Evolutionary conservation across 2,888 invertebrate genomes (phyloP), one percentile per base, ranked within the genome.

Genomic region (Drosophila peninsularis): DNA sequence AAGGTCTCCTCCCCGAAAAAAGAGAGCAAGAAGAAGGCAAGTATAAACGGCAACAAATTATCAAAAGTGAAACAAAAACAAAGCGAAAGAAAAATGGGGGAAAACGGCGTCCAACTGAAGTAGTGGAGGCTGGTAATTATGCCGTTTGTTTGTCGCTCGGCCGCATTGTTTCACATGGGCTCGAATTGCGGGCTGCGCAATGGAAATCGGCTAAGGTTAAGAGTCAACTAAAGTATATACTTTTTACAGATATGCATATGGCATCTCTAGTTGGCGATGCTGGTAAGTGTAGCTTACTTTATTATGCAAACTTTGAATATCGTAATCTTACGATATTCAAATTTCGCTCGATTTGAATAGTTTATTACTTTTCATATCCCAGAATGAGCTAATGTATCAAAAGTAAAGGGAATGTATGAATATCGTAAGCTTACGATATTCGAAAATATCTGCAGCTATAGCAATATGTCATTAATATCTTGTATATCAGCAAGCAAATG

Each of bases 41-140:
- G 55, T 62, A 56, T 64, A 72, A 75, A 69, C 64, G 58, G 58
- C 65, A 76, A 78, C 78, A 81, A 81, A 81, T 81, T 79, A 81
- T 69, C 80, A 78, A 75, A 72, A 67, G 56, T 39, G 49, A 49
- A 69, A 71, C 2, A 53, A 68, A 58, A 36, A 52, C 39, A 44
- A 45, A 56, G 56, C 44, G 58, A 49, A 41, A 21, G 36, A 39
- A 36, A 62, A 36, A 52, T 56, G 55, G 27, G 47, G 36, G 45
- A n/a, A 57, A 55, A 62, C 49, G 42, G 53, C 56, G 53, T 45
- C 32, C 21, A 56, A 39, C 36, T 58, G 14, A 62, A 60, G 54
- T 42, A 67, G 60, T 62, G 42, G 55, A 63, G 70, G 52, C 67
- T 80, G 63, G 64, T 82, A 78, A 82, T 81, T 80, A 78, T 71